These are phyloP conservation scores for Mormoops blainvillei DNA, from an alignment of 2,113 vertebrate genomes.

Conservation along the genomic window DNA sequence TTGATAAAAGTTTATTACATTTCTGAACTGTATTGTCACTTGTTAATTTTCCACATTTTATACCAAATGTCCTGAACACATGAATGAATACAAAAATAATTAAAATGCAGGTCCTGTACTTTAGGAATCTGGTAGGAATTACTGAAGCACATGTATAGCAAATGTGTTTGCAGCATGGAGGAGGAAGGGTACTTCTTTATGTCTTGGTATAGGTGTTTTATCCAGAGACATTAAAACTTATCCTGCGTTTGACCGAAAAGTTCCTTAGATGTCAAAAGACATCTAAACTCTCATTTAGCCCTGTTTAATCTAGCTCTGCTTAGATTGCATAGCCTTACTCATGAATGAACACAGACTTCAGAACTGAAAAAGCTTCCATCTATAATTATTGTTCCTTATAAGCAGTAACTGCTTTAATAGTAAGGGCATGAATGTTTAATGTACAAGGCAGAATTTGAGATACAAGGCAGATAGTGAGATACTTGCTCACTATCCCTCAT, in stretches of 20 bases:
- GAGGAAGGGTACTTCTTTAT: neutral
- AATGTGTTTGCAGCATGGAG: neutral
- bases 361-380: neutral
- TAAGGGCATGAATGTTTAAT: neutral
- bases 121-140: neutral
- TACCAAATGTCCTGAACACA: neutral
- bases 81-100: constrained; percentile 20
- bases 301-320: neutral
- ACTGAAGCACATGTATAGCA: neutral
- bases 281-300: neutral
- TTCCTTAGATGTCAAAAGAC: neutral
- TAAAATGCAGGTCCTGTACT: neutral
- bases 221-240: neutral
- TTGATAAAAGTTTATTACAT: neutral
- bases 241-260: neutral
- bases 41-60: neutral
- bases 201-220: neutral
- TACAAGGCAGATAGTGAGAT: too few relatives aligned
- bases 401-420: neutral
- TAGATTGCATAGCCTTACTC: neutral
- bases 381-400: constrained; percentile 9
- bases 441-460: neutral
- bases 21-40: neutral
- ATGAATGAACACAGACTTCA: neutral
- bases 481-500: neutral